Evolutionary conservation across 2,797 vertebrate genomes (phyloP).

Genomic region (Acrossocheilus wenchowensis): DNA sequence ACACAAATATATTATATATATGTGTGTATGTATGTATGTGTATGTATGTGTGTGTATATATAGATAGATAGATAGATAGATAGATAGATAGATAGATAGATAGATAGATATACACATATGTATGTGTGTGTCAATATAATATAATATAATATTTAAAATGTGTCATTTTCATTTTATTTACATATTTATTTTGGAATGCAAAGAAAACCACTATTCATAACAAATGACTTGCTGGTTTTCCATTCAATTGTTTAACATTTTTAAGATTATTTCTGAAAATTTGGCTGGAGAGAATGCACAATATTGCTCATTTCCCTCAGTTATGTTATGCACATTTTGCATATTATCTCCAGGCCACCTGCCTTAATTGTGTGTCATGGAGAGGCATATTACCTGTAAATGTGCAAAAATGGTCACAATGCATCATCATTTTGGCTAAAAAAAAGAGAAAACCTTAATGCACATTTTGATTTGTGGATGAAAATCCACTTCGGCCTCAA

Average conservation of each 20-base stretch:
- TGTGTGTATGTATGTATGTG: no score
- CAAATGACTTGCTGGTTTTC: neutral
- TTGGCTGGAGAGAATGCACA: neutral
- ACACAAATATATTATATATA: no score
- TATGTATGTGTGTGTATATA: no score
- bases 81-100: no score
- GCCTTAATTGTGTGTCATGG: neutral
- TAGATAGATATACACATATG: no score
- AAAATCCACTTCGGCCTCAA: neutral
- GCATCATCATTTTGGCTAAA: neutral
- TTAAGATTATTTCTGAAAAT: neutral
- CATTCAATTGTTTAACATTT: neutral
- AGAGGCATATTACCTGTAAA: neutral
- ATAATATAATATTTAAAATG: no score
- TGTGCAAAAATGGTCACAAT: neutral
- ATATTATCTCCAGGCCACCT: neutral
- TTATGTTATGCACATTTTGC: neutral
- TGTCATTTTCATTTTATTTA: neutral
- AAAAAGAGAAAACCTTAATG: neutral
- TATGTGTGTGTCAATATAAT: no score
- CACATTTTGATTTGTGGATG: neutral
- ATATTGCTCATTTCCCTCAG: neutral
- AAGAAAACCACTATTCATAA: neutral
- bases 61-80: no score
- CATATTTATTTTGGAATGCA: neutral